phyloP scores from a whole-genome alignment of 2,113 vertebrate species.

The Anolis carolinensis region DNA sequence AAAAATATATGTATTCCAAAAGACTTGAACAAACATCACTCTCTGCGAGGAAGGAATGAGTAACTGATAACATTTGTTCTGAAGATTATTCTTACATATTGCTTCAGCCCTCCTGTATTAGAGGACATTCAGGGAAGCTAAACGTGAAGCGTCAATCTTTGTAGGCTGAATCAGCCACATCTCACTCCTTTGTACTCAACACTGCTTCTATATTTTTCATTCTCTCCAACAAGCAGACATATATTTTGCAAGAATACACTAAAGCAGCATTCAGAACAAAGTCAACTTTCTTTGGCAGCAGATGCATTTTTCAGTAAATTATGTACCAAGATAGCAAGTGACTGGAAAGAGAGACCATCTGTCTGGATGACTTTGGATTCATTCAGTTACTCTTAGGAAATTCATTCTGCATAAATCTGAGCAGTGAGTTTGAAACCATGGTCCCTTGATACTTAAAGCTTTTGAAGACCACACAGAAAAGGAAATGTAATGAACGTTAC shows the following conservation, averaged over 20 bases:
- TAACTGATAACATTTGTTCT: background rate
- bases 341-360: conserved; percentile 51
- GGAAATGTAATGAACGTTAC: conserved; percentile 37
- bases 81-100: background rate
- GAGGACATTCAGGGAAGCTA: background rate
- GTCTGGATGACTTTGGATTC: conserved; percentile 47
- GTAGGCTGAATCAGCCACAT: background rate
- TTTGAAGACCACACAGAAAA: conserved; percentile 31
- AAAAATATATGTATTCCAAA: too few species aligned
- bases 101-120: background rate
- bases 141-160: background rate
- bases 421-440: conserved; percentile 41
- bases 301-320: conserved; percentile 55
- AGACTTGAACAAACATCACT: background rate
- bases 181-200: background rate
- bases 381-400: conserved; percentile 49
- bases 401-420: conserved; percentile 44
- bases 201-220: background rate
- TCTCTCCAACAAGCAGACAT: conserved; percentile 49
- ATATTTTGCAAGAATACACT: conserved; percentile 41
- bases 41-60: background rate
- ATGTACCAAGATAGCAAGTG: conserved; percentile 39
- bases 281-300: conserved; percentile 32
- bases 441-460: conserved; percentile 30
- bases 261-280: conserved; percentile 58